Evolutionary conservation across 2,113 vertebrate genomes (phyloP), one percentile per base, ranked within the genome.

Genomic region (Rhabdomys dilectus): DNA sequence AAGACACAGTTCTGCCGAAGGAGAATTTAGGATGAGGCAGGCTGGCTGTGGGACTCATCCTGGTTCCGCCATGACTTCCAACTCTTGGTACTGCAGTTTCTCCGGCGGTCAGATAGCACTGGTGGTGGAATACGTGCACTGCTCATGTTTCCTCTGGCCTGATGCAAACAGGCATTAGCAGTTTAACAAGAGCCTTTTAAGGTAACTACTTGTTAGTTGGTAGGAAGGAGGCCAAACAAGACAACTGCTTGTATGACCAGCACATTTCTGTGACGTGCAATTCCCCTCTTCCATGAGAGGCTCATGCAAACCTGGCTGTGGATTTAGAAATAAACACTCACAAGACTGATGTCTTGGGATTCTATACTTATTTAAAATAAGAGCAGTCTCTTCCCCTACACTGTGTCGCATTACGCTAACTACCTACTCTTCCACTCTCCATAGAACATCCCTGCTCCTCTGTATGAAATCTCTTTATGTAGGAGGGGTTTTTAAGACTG

Each of bases 181-280:
- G 80, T 84, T 88, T 36, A 91, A 95, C 73, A 91, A 81, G 92
- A 70, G 34, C 56, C 42, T 85, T 87, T 81, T 45, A 94, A 58
- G 17, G 62, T 87, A 24, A 73, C 56, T 89, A 82, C 51, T 94
- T 92, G 66, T 88, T 80, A 92, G 91, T 21, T 76, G 53, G 68
- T 42, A 90, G 24, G 58, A 92, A 77, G 39, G 60, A 80, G 89
- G 45, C 34, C 13, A 88, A 82, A 91, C 80, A 80, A 89, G 62
- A 86, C 29, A 93, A 58, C 89, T 17, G 76, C 66, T 94, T 84
- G n/a, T 29, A 64, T 72, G 11, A 60, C 48, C 26, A 62, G 90
- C 60, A 64, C 13, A 48, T 73, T 95, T 92, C 68, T 7, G 51
- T 26, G 29, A 60, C 56, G 19, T 29, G 45, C 34, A 1, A 51